Evolutionary conservation across 2,797 vertebrate genomes (phyloP), one percentile per base, ranked within the genome.

Genomic region (Urophycis tenuis): DNA sequence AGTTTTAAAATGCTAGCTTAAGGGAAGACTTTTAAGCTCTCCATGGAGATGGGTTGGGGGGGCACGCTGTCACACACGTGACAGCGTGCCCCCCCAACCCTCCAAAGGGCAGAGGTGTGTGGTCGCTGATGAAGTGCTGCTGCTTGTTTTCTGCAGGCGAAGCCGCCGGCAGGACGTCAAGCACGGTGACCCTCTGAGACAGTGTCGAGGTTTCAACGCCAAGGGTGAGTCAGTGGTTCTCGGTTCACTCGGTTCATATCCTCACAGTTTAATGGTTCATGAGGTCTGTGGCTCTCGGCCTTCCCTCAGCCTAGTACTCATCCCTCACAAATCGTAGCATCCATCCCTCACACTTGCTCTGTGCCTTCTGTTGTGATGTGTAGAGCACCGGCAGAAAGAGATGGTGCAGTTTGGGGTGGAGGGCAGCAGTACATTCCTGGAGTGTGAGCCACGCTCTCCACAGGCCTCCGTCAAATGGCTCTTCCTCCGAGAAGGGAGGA

Each of bases 161-260:
- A 95, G 94, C 91, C 93, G 95, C 30, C 89, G 95, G 67, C 95
- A 96, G 90, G 95, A 96, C 29, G 93, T 96, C 0, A 95, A 93
- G 82, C 93, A 96, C 0, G 95, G 95, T 0, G 93, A 96, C 82
- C 95, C 95, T 0, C 80, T 95, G 79, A 92, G 94, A 73, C 94
- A 95, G 85, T 96, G 95, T 87, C 83, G 94, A 78, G 95, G 94
- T 60, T 95, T 93, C 78, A 95, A 95, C n/a, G 93, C 93, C 41
- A 95, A 95, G 92, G 93, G 95, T 95, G 76, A 7, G 19, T 60
- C 53, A 60, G 10, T n/a, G n/a, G n/a, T n/a, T n/a, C n/a, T n/a
- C n/a, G n/a, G n/a, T n/a, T 60, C 53, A 25, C 19, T 19, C 4
- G 53, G 25, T 1, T n/a, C 5, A 34, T n/a, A 31, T 60, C 15